Evolutionary conservation across 2,888 invertebrate species (phyloP).

Genomic region (Chesias legatella): DNA sequence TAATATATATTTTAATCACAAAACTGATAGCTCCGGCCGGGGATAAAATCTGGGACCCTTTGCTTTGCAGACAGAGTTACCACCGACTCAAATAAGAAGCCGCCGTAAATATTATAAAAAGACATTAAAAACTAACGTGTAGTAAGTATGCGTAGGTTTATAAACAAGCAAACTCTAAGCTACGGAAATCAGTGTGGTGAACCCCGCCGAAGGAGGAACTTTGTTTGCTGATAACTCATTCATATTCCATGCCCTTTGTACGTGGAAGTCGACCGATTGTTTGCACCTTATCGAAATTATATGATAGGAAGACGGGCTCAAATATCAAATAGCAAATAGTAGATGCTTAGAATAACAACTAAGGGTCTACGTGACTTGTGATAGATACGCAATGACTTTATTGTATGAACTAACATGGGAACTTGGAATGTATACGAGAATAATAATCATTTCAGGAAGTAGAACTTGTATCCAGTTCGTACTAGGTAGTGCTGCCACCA

Average conservation of each 20-base stretch:
- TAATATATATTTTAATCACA: too few species aligned
- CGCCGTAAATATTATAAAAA: too few species aligned
- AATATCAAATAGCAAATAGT: constrained; percentile 14
- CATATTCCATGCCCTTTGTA: constrained; percentile 37
- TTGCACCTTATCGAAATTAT: constrained; percentile 21
- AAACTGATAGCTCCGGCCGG: too few species aligned
- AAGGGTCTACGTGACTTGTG: constrained; percentile 17
- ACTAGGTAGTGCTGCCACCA: too few species aligned
- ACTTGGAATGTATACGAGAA: too few species aligned
- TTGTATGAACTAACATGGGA: not conserved
- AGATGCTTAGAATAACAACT: constrained; percentile 22
- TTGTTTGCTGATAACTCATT: constrained; percentile 37
- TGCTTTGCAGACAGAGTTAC: too few species aligned
- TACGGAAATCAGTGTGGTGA: constrained; percentile 17
- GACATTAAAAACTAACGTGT: too few species aligned
- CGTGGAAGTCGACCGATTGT: constrained; percentile 30
- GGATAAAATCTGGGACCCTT: too few species aligned
- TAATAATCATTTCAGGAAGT: too few species aligned
- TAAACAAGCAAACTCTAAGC: constrained; percentile 1
- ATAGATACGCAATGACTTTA: constrained; percentile 8
- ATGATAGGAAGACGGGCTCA: constrained; percentile 23
- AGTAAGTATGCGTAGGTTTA: too few species aligned
- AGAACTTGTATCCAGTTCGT: too few species aligned
- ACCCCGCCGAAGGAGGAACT: constrained; percentile 34
- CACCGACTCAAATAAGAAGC: too few species aligned